A percentile compares a stretch with the other conserved stretches of the same genome.
Evolutionary conservation across 1,140 invertebrate genomes (phyloP).

Genomic region (Caenorhabditis tropicalis): DNA sequence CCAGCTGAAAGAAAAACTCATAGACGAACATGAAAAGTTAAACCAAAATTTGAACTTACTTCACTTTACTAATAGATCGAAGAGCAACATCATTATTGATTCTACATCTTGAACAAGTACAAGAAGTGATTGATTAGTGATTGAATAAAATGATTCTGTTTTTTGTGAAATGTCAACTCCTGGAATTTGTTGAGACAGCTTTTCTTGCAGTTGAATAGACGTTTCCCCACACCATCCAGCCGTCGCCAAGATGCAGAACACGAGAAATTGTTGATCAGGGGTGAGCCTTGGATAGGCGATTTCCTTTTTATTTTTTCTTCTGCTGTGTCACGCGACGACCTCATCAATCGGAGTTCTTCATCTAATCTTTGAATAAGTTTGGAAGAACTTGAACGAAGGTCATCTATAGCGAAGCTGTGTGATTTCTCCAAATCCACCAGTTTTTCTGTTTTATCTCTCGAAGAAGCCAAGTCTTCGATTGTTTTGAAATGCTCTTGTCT

Average conservation of each 20-base stretch:
- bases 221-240: constrained; percentile 98
- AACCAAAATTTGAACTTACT: constrained; percentile 53
- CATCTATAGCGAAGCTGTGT: background rate
- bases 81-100: constrained; percentile 86
- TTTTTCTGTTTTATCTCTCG: background rate
- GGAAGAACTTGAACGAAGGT: background rate
- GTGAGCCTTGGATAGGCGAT: constrained; percentile 78
- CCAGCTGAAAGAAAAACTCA: too few relatives aligned
- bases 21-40: too few relatives aligned
- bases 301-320: constrained; percentile 16
- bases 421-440: background rate
- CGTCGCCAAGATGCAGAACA: constrained; percentile 91
- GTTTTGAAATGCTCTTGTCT: constrained; percentile 35
- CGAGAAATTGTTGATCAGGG: constrained; percentile 84
- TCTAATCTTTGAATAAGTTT: constrained; percentile 16
- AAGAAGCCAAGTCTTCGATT: background rate
- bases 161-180: constrained; percentile 89
- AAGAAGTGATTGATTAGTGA: constrained; percentile 82
- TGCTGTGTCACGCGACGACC: constrained; percentile 16
- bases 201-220: constrained; percentile 92
- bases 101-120: constrained; percentile 94
- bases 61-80: constrained; percentile 71
- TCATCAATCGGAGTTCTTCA: constrained; percentile 5
- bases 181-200: constrained; percentile 83
- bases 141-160: constrained; percentile 86